Evolutionary conservation across 2,113 vertebrate species (phyloP).

Genomic region (Megaceryle maxima): DNA sequence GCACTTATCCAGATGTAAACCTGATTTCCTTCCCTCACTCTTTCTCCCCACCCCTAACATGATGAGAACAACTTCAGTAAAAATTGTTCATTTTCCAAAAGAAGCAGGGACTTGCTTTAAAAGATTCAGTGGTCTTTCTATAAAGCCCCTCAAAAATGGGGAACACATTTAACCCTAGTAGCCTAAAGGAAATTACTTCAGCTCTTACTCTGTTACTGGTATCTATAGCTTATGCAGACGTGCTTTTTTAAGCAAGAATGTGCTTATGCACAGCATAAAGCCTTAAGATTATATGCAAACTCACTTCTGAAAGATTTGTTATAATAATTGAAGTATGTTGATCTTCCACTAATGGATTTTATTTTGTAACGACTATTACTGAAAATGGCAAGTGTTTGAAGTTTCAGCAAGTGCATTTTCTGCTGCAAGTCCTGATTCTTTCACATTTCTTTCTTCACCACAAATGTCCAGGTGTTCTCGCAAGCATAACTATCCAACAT

Average conservation of each 20-base stretch:
- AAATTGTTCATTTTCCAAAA: background rate
- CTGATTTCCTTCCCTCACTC: background rate
- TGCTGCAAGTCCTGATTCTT: background rate
- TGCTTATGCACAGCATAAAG: background rate
- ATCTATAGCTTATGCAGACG: background rate
- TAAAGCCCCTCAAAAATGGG: background rate
- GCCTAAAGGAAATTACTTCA: background rate
- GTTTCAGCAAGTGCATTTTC: background rate
- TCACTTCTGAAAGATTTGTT: background rate
- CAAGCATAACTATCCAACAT: slow-evolving; percentile 86
- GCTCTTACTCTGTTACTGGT: background rate
- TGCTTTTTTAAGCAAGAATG: background rate
- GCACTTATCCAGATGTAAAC: background rate
- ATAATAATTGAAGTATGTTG: background rate
- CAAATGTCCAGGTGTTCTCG: slow-evolving; percentile 86
- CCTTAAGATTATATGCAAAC: background rate
- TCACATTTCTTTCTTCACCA: background rate
- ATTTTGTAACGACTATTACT: background rate
- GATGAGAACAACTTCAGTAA: background rate
- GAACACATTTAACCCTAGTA: background rate
- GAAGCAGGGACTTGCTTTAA: background rate
- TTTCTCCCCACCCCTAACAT: background rate
- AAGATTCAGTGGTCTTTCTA: background rate
- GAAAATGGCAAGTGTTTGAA: background rate
- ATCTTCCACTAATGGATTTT: background rate